Conservation (phyloP, 2,888 invertebrate genomes). For the Eupithecia insigniata region DNA sequence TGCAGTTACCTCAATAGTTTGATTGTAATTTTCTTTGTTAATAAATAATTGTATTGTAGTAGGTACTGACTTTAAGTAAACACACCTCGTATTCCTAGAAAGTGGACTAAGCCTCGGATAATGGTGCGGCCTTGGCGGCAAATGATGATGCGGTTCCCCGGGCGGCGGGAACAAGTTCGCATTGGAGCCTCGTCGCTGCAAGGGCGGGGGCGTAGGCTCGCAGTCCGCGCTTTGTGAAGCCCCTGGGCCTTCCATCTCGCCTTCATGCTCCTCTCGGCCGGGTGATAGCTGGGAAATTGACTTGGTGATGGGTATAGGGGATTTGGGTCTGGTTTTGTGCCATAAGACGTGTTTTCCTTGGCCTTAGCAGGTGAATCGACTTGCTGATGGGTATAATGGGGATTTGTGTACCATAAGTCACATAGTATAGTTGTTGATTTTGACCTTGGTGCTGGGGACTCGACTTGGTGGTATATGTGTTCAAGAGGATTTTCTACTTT, state of each 20-base stretch:
- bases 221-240: conserved; percentile 96
- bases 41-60: too few relatives aligned
- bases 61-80: too few relatives aligned
- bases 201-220: conserved; percentile 94
- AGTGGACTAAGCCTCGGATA: conserved; percentile 92
- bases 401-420: too few relatives aligned
- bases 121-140: conserved; percentile 80
- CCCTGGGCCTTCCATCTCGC: conserved; percentile 94
- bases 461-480: too few relatives aligned
- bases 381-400: too few relatives aligned
- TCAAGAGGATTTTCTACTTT: too few relatives aligned
- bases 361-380: too few relatives aligned
- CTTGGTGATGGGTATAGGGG: conserved; percentile 21
- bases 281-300: conserved; percentile 88
- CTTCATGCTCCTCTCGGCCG: conserved; percentile 92
- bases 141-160: conserved; percentile 64
- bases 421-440: neutral
- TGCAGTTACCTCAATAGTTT: too few relatives aligned
- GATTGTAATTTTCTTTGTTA: too few relatives aligned
- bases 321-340: neutral
- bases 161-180: conserved; percentile 94
- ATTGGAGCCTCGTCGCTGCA: conserved; percentile 92
- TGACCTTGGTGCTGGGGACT: neutral
- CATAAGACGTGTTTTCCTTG: neutral
- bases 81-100: conserved; percentile 85